These are phyloP conservation scores for Helicoverpa zea DNA, from an alignment of 1,140 invertebrate species.

Conservation along the genomic window DNA sequence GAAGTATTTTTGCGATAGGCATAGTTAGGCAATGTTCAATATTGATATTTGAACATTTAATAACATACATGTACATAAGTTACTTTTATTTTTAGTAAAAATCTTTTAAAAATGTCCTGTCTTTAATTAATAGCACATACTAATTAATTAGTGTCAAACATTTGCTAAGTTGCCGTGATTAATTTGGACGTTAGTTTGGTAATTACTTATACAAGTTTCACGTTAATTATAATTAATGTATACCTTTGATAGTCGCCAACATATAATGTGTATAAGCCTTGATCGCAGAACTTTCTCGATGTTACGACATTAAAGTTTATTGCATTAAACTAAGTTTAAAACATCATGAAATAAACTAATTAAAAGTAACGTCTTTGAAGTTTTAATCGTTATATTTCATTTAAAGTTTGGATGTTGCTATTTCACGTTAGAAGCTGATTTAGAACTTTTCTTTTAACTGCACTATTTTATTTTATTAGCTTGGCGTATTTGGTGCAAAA, in stretches of 20 bases:
- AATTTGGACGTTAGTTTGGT: conserved; percentile 37
- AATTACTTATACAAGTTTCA: conserved; percentile 30
- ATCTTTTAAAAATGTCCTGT: not conserved
- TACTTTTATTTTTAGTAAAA: not conserved
- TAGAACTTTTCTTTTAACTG: not conserved
- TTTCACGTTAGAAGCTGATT: not conserved
- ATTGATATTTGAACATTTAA: not conserved
- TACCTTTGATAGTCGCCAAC: not conserved
- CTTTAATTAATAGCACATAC: conserved; percentile 3
- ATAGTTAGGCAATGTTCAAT: too few relatives aligned
- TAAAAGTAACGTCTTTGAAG: too few relatives aligned
- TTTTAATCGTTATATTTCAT: too few relatives aligned
- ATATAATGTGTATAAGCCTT: too few relatives aligned
- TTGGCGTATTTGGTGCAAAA: too few relatives aligned
- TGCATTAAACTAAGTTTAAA: too few relatives aligned
- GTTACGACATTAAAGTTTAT: too few relatives aligned
- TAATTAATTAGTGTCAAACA: conserved; percentile 26
- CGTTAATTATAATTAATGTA: conserved; percentile 5
- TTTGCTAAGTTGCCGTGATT: conserved; percentile 24
- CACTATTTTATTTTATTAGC: too few relatives aligned
- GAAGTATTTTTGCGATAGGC: too few relatives aligned
- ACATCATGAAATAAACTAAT: too few relatives aligned
- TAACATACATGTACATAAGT: not conserved
- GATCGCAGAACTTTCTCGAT: too few relatives aligned
- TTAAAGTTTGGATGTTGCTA: too few relatives aligned